A percentile compares a stretch with the other conserved stretches of the same genome.
Evolutionary conservation across 2,797 vertebrate genomes (phyloP).

Genomic region (Rhyacichthys aspro): DNA sequence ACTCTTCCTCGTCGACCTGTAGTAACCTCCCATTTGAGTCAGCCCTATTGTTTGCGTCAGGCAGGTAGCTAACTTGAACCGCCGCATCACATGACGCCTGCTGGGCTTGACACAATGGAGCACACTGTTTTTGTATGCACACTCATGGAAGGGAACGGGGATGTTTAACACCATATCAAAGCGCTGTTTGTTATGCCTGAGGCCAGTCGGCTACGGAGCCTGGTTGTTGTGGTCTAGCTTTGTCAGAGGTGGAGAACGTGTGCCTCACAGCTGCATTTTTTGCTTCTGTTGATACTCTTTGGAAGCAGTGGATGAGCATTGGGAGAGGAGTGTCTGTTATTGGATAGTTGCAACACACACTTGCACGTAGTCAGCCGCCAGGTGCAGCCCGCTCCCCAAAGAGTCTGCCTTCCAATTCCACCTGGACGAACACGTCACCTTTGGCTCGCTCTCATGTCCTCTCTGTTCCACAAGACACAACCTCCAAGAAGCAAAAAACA

Average conservation of each 20-base stretch:
- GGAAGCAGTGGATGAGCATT: constrained; percentile 8
- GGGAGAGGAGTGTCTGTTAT: constrained; percentile 35
- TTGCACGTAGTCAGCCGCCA: constrained; percentile 3
- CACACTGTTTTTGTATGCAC: constrained; percentile 48
- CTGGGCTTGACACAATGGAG: constrained; percentile 76
- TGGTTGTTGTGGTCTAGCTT: constrained; percentile 65
- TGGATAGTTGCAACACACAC: constrained; percentile 11
- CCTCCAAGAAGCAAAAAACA: not conserved
- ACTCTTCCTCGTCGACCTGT: constrained; percentile 54
- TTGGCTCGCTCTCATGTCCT: not conserved
- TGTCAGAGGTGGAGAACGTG: constrained; percentile 48
- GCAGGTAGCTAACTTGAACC: constrained; percentile 74
- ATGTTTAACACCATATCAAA: constrained; percentile 81
- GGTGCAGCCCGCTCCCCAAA: constrained; percentile 9
- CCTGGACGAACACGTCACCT: constrained; percentile 17
- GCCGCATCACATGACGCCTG: constrained; percentile 74
- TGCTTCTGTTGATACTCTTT: constrained; percentile 35
- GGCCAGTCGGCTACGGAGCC: constrained; percentile 52
- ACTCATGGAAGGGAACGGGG: constrained; percentile 59
- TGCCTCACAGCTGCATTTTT: constrained; percentile 48
- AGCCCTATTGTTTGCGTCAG: constrained; percentile 73
- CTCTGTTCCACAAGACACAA: not conserved
- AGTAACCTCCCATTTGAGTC: constrained; percentile 51
- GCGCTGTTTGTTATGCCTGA: constrained; percentile 75
- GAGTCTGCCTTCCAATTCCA: constrained; percentile 11